Base-by-base conservation (phyloP, 2,888 invertebrate species). In the Zeuzera pyrina region DNA sequence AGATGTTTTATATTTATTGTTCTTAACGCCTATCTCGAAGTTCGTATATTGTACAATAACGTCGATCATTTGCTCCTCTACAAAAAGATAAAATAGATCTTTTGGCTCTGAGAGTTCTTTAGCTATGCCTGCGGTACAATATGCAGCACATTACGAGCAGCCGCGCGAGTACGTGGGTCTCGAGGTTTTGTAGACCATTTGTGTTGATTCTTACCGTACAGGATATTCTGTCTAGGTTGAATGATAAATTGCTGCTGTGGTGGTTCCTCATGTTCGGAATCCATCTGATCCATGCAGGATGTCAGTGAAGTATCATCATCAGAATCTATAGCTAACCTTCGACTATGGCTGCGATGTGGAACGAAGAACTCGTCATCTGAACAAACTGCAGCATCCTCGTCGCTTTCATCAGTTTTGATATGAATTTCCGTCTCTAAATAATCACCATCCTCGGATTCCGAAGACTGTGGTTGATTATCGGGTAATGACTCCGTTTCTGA, bases 141-240 rank as follows among this genome's bases (percentile, higher is more conserved):
- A n/a, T n/a, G n/a, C n/a, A n/a, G n/a, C n/a, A n/a, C n/a, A n/a
- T 30, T 30, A 14, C 34, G 30, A 31, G 16, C 24, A 31, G 7
- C 24, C 8, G 22, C 22, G 10, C 35, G 32, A 16, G 29, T 36
- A 21, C 26, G 21, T 26, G 36, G 22, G 21, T 33, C 29, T 10
- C 32, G 21, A 32, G 36, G 36, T 25, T 21, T 32, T 32, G 36
- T 33, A 10, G 36, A 33, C 33, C 36, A 36, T 33, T 27, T 36
- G 33, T 36, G 33, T 33, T 25, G 29, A 16, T 33, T 33, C 24
- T 36, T 33, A 12, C 33, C 33, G 29, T 33, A 33, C 29, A 33
- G 5, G 12, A 6, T 13, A 25, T 12, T 12, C 3, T 13, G 13
- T 7, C 13, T 3, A 32, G 31, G 31, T 15, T 31, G 31, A 31